phyloP scores from a whole-genome alignment of 2,797 vertebrate genomes.

The Sebastes iracundus region DNA sequence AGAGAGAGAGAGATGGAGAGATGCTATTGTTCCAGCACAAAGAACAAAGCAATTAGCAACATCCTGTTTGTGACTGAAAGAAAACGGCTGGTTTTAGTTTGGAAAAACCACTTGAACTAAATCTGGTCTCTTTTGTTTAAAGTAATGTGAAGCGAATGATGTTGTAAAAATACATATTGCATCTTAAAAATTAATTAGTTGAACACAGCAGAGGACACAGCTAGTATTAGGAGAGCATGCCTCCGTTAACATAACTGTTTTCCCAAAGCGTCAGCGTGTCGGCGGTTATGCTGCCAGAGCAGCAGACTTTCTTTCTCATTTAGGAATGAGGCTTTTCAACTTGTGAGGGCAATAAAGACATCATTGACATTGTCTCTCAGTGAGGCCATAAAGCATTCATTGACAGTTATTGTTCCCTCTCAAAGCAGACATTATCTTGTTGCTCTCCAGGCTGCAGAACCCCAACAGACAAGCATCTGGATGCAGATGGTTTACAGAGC shows the following conservation, averaged over 20 bases:
- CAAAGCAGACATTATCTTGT: conserved; percentile 40
- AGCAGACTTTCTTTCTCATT: conserved; percentile 13
- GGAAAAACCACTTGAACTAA: not conserved
- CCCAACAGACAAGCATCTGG: conserved; percentile 47
- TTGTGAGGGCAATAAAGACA: conserved; percentile 40
- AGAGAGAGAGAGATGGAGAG: not conserved
- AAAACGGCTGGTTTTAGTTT: not conserved
- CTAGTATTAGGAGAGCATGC: not conserved
- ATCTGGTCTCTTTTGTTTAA: conserved; percentile 15
- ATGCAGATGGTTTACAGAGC: conserved; percentile 11
- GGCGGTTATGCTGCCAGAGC: not conserved
- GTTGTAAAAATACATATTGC: not conserved
- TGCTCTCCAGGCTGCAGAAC: conserved; percentile 34
- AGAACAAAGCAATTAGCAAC: conserved; percentile 47
- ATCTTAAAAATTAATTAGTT: not conserved
- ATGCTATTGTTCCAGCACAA: conserved; percentile 28
- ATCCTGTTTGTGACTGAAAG: conserved; percentile 50
- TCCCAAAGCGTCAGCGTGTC: not conserved
- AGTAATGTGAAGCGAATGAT: not conserved
- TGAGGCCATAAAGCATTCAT: conserved; percentile 40
- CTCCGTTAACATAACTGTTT: not conserved
- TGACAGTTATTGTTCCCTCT: conserved; percentile 42
- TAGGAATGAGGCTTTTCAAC: not conserved
- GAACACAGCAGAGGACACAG: not conserved
- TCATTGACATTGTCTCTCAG: conserved; percentile 24